phyloP scores from a whole-genome alignment of 2,113 vertebrate species.

The Triplophysa tibetana region DNA sequence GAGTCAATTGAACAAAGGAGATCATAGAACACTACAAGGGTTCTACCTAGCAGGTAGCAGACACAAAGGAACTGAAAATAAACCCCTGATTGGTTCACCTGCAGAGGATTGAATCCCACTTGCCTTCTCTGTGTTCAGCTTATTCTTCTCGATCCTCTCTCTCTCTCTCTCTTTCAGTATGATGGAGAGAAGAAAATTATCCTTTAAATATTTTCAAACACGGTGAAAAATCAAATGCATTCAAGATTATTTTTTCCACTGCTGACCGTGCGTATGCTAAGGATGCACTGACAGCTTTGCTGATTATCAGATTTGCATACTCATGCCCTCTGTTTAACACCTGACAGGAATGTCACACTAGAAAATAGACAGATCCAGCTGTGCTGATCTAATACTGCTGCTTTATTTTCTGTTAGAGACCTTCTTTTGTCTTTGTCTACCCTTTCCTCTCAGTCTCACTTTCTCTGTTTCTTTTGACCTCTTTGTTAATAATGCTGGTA shows the following conservation, averaged over 20 bases:
- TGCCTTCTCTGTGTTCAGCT: not conserved
- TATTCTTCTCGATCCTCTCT: conserved; percentile 37
- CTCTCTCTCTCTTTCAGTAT: conserved; percentile 53
- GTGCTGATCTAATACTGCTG: conserved; percentile 17
- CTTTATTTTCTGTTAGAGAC: conserved; percentile 55
- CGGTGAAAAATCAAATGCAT: conserved; percentile 32
- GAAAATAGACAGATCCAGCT: conserved; percentile 30
- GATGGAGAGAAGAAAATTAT: conserved; percentile 27
- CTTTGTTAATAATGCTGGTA: conserved; percentile 27
- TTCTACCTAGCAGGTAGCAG: not conserved
- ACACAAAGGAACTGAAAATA: not conserved
- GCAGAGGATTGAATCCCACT: not conserved
- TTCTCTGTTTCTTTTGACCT: conserved; percentile 20
- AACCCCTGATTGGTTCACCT: not conserved
- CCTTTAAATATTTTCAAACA: conserved; percentile 17
- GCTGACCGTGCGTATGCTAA: conserved; percentile 18
- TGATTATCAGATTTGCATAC: conserved; percentile 56
- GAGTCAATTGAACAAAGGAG: not conserved
- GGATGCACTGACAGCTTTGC: conserved; percentile 32
- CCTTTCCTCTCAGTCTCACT: conserved; percentile 53
- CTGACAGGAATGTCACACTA: conserved; percentile 60
- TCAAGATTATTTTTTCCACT: not conserved
- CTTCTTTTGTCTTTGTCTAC: conserved; percentile 56
- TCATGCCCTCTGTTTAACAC: conserved; percentile 58
- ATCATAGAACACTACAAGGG: not conserved